Conservation (phyloP, 2,113 vertebrate species). For the Origma solitaria region DNA sequence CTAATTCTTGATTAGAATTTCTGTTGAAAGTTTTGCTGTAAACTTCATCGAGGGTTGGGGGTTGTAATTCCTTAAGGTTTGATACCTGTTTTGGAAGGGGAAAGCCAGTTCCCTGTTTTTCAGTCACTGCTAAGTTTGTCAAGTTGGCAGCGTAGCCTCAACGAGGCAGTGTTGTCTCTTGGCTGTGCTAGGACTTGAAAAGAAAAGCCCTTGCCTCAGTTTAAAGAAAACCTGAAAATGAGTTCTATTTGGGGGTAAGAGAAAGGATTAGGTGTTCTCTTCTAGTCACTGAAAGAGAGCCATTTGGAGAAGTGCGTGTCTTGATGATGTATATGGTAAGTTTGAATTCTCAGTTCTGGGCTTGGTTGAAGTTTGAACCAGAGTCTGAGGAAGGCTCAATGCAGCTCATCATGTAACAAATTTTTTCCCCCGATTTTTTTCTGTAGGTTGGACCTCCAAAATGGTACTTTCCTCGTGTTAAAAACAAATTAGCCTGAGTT, state of each 20-base stretch:
- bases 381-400: background rate
- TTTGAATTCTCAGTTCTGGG: background rate
- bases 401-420: background rate
- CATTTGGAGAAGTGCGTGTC: background rate
- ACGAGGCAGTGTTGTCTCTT: fast-evolving
- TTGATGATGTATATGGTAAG: fast-evolving
- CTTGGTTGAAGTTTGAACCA: background rate
- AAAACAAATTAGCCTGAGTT: background rate
- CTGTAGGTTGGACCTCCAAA: background rate
- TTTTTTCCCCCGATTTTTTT: too few species aligned
- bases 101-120: background rate
- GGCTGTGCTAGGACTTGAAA: background rate
- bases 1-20: background rate
- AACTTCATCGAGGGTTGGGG: fast-evolving
- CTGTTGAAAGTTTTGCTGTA: fast-evolving
- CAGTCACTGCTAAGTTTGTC: background rate
- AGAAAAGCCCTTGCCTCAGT: background rate
- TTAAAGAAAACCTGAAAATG: background rate
- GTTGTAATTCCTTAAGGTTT: background rate
- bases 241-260: fast-evolving
- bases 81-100: background rate
- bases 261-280: background rate
- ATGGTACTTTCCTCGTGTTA: background rate
- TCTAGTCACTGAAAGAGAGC: background rate
- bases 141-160: background rate